Evolutionary conservation across 2,888 invertebrate species (phyloP), one percentile per base, ranked within the genome.

Genomic region (Drosophila neutralis): DNA sequence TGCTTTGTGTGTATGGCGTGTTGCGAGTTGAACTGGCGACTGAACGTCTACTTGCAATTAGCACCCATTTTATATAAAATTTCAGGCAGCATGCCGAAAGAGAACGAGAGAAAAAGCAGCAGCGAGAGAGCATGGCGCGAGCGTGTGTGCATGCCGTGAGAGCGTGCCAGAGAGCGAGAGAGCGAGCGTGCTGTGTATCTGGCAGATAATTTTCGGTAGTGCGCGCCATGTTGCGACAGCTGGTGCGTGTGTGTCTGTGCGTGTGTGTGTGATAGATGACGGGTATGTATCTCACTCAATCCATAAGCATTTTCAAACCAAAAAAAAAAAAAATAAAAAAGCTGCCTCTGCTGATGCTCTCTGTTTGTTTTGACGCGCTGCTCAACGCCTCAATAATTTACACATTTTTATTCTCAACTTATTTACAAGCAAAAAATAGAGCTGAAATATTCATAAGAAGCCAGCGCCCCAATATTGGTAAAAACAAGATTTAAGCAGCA

Each of bases 41-140:
- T 95, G 94, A 93, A 93, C 94, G 95, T 95, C 95, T 95, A 94
- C 93, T 93, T 93, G 91, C 82, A 87, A 93, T 93, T 90, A 93
- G 79, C 81, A 83, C 78, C 78, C 72, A 83, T 91, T 92, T 92
- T 92, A 92, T 92, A 91, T 80, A 65, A 80, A 82, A 90, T 75
- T 69, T 77, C 88, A 78, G 75, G 76, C 70, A 45, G 69, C 51
- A 27, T 4, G 8, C 54, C 54, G 36, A 65, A 56, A 62, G 82
- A 60, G 21, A 62, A n/a, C 6, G 42, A 42, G 57, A 38, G 38
- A 45, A 33, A 40, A 36, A 38, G 52, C 42, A 5, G 45, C 4
- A 33, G 38, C 63, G 0, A 36, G 24, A 35, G 58, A 33, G 45
- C n/a, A 35, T 27, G 4, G 52, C 8, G 21, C 27, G 31, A 24